Base-by-base conservation (phyloP, 2,113 vertebrate genomes). In the Catharus bicknelli region DNA sequence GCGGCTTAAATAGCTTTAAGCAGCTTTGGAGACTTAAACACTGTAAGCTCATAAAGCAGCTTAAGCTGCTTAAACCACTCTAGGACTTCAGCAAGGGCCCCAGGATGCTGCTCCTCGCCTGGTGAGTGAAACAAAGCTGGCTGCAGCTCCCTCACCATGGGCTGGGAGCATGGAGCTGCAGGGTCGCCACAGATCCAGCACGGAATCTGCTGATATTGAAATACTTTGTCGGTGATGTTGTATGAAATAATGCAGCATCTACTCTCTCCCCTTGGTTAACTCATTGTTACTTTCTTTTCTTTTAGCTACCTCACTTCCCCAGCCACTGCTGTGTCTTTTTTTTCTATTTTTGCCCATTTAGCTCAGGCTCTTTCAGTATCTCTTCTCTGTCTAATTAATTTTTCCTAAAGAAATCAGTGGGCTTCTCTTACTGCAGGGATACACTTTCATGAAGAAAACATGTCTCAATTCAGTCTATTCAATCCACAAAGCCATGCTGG, bases 1-100 rank as follows among this genome's bases (percentile, higher is more conserved):
- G 88, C 53, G 1, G 96, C 90, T 96, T 96, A 96, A 96, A 75
- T 30, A 73, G 88, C 91, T 95, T 84, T 96, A 96, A 96, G 93
- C 79, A 88, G 93, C 94, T 95, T 96, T 96, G 83, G 72, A 90
- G 94, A 61, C 85, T 96, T 95, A 91, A 75, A 79, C 57, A 43
- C 61, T 91, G 90, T 94, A 95, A 95, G 91, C 90, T 93, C 79
- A 83, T 96, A 94, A 95, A 91, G 76, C 68, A 93, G 64, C 72
- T 90, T 95, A 96, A 96, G 95, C 93, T 86, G 88, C 95, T 96
- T 96, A 96, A 94, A 83, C 16, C 50, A 54, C 83, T 88, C 69
- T 50, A 86, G 93, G 90, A 75, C 48, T 90, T 88, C 30, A 88
- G 58, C 32, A 38, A 83, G 72, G 55, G 43, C 76, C 79, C 27